Base-by-base conservation (phyloP, 2,113 vertebrate species). In the Varanus komodoensis region DNA sequence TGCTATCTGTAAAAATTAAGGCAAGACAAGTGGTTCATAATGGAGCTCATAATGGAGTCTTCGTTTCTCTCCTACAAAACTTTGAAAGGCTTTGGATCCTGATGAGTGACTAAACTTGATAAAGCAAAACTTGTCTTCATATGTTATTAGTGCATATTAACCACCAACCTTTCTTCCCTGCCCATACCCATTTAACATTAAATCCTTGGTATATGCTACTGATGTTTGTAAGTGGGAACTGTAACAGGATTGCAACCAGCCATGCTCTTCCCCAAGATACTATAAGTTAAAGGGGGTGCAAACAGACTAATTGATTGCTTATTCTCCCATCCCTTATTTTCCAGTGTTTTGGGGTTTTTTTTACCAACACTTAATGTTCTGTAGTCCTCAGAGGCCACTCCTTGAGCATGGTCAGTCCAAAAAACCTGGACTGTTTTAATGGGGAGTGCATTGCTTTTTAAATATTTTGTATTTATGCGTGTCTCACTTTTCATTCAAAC, bases 1-100 rank as follows among this genome's bases (percentile, higher is more conserved):
- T 9, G n/a, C n/a, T 27, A 32, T 50, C 69, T n/a, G 32, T 89
- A 83, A 64, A 91, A 48, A 68, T 17, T 21, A 91, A 81, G 54
- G n/a, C 50, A 68, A 50, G 5, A 48, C 57, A 29, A 38, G 8
- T 29, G 71, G 32, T 8, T 27, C 57, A 17, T 61, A 12, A 25
- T 48, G 3, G 68, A 23, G 17, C 29, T 44, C 38, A 44, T 29
- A 93, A 34, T 38, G 52, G 1, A 54, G 19, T 17, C 4, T 19
- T 44, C 19, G 3, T n/a, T 81, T 38, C 68, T 48, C 29, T 61
- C 11, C 17, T 34, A 17, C 11, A 81, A 86, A 48, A 27, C 9
- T 8, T 87, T 85, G 44, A 19, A 52, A 21, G n/a, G 0, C 14
- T 87, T 86, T 23, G 4, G 48, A 4, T 68, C 21, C 50, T 27